Conservation (phyloP, 2,888 invertebrate species). For the Capitulum mitella region DNA sequence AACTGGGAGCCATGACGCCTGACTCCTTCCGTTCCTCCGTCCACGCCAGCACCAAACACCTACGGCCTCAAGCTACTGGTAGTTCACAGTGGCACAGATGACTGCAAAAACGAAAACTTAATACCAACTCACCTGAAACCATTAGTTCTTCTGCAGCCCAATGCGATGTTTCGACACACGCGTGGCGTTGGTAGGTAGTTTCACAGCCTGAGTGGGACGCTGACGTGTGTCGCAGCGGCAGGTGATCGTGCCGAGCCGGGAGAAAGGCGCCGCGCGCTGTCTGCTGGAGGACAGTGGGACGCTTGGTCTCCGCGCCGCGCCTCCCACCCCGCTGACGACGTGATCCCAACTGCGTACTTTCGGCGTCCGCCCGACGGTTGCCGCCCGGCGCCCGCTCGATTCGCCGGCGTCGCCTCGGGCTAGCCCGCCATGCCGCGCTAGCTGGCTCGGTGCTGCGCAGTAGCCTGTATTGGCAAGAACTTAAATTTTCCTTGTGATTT, state of each 20-base stretch:
- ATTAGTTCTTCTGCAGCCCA: neutral
- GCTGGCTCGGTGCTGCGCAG: neutral
- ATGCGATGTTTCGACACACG: neutral
- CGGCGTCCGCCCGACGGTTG: neutral
- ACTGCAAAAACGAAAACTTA: neutral
- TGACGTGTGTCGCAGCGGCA: neutral
- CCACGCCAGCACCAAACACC: too few relatives aligned
- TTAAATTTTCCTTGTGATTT: neutral
- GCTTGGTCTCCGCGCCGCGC: neutral
- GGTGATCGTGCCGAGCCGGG: neutral
- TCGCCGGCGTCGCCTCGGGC: neutral
- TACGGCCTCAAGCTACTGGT: too few relatives aligned
- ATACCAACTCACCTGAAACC: constrained; percentile 17
- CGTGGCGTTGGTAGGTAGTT: neutral
- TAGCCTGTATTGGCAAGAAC: neutral
- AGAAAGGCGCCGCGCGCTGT: constrained; percentile 10
- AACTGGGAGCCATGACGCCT: too few relatives aligned
- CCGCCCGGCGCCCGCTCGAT: constrained; percentile 18
- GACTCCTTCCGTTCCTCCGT: too few relatives aligned
- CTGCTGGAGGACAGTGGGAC: constrained; percentile 13
- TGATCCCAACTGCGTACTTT: constrained; percentile 4
- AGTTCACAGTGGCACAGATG: neutral
- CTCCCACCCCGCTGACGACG: constrained; percentile 1
- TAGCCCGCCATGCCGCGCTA: neutral
- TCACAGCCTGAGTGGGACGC: constrained; percentile 25